Evolutionary conservation across 1,140 invertebrate genomes (phyloP), one percentile per base, ranked within the genome.

Genomic region (Drosophila leontia): DNA sequence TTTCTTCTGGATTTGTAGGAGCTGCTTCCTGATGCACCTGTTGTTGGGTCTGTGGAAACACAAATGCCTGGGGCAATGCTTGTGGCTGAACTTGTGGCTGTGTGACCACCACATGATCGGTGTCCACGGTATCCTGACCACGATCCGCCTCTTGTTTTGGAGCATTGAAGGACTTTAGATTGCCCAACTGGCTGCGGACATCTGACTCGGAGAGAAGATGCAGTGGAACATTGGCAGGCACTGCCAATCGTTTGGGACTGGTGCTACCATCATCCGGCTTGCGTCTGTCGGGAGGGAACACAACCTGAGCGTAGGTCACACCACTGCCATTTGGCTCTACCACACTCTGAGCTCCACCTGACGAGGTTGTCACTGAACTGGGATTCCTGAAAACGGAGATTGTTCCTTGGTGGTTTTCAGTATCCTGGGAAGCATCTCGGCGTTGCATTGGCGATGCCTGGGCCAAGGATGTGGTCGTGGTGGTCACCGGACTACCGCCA

Each of bases 261-360:
- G 78, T 76, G 53, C 61, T 87, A 19, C 91, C 91, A 29, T 92
- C 87, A 13, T 77, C 75, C 0, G 71, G 74, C 67, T 91, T 92
- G 53, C 77, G 84, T 62, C 78, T 91, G 35, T 92, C 91, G 0
- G 91, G 91, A 13, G 91, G 91, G 19, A 92, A 92, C 34, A 92
- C 75, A 0, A 92, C 91, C 58, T 92, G 91, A 0, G 91, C 91
- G 55, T 92, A 92, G 48, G 91, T 92, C 3, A 92, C 84, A 1
- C 91, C 91, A 35, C 74, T 87, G 35, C 44, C 83, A 45, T 64
- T 80, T 1, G 87, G 80, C 37, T 78, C 80, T 12, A 84, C 79
- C 45, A 91, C 63, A 50, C 86, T 92, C 17, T 80, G 84, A 0
- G 58, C 76, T 12, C 68, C 78, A 0, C 75, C 86, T 3, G 91